These are phyloP conservation scores for Porites lutea DNA, from an alignment of 64 coral and sea anemone species.

Conservation along the genomic window DNA sequence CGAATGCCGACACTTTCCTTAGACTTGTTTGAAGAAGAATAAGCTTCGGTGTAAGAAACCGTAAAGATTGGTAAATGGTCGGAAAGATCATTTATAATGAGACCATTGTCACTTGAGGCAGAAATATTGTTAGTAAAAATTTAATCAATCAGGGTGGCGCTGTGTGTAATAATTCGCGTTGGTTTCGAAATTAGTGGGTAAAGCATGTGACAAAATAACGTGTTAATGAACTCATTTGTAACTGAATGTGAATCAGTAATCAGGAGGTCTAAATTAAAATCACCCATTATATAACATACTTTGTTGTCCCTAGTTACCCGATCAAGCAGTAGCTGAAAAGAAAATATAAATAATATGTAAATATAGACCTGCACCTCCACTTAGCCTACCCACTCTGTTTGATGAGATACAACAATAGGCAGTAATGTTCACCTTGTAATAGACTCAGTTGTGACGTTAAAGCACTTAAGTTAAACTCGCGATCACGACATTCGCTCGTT, in stretches of 20 bases:
- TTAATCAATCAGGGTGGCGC: background rate
- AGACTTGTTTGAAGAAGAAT: background rate
- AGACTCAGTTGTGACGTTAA: too few relatives aligned
- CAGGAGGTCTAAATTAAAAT: background rate
- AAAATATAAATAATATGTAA: too few relatives aligned
- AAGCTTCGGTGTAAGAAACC: background rate
- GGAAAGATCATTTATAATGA: slow-evolving; percentile 4
- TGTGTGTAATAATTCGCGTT: background rate
- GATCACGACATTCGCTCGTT: too few relatives aligned
- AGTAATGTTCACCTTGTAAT: too few relatives aligned
- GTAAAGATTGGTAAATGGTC: slow-evolving; percentile 1
- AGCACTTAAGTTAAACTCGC: too few relatives aligned
- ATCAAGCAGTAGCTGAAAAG: too few relatives aligned
- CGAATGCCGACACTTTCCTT: too few relatives aligned
- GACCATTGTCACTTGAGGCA: background rate
- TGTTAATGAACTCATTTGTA: background rate
- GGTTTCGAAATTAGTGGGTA: background rate
- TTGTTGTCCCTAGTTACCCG: too few relatives aligned
- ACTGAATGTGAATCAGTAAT: background rate
- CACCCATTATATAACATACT: too few relatives aligned
- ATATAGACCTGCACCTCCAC: too few relatives aligned
- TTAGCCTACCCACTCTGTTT: too few relatives aligned
- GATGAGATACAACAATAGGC: too few relatives aligned
- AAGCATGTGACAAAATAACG: background rate
- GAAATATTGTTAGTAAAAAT: background rate